phyloP scores from a whole-genome alignment of 2,888 invertebrate genomes.

The Stratiomys singularior region DNA sequence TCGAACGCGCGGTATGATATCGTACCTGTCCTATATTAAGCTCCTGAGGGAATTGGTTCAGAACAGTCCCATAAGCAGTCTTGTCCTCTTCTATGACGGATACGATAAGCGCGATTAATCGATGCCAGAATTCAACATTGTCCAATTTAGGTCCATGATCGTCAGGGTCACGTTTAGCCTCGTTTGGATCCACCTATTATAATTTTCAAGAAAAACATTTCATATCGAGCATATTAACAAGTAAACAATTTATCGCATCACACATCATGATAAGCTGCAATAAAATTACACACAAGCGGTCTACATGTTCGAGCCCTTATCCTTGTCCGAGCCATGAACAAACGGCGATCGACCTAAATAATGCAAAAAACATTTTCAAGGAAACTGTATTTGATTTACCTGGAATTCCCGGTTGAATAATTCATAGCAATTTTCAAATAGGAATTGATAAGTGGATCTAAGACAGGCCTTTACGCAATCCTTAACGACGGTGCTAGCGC shows the following conservation, averaged over 20 bases:
- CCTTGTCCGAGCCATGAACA: too few relatives aligned
- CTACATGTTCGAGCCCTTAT: too few relatives aligned
- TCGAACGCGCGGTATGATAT: too few relatives aligned
- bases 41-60: slow-evolving; percentile 99
- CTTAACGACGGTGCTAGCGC: slow-evolving; percentile 98
- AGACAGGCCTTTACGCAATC: slow-evolving; percentile 99
- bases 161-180: slow-evolving; percentile 87
- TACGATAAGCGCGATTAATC: slow-evolving; percentile 94
- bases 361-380: neutral
- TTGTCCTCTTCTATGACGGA: slow-evolving; percentile 99
- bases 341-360: too few relatives aligned
- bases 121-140: slow-evolving; percentile 98
- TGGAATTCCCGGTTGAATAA: slow-evolving; percentile 93
- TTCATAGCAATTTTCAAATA: slow-evolving; percentile 99
- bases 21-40: slow-evolving; percentile 93
- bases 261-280: too few relatives aligned
- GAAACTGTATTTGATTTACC: slow-evolving; percentile 63
- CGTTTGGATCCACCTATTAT: slow-evolving; percentile 85
- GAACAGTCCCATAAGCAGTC: slow-evolving; percentile 96
- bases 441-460: slow-evolving; percentile 98
- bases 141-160: slow-evolving; percentile 88
- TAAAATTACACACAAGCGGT: too few relatives aligned
- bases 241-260: neutral
- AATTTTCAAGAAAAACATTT: neutral
- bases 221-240: neutral